phyloP scores from a whole-genome alignment of 2,797 vertebrate species.

The Hypotaenidia okinawae region DNA sequence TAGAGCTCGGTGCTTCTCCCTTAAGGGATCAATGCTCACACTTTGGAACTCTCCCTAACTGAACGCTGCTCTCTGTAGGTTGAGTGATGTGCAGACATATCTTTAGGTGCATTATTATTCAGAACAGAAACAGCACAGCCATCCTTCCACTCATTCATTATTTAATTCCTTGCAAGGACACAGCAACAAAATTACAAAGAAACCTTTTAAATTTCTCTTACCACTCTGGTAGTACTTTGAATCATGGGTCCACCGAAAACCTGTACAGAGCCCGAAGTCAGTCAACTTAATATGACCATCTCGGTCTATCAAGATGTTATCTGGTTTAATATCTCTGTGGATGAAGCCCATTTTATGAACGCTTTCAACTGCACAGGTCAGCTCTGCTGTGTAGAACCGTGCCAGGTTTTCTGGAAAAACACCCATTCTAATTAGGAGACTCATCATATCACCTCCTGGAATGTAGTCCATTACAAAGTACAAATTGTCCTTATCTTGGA shows the following conservation, averaged over 20 bases:
- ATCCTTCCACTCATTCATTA: not conserved
- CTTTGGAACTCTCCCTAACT: not conserved
- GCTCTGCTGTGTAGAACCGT: constrained; percentile 96
- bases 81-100: not conserved
- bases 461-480: constrained; percentile 99
- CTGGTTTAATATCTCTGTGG: constrained; percentile 98
- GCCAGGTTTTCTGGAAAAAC: constrained; percentile 96
- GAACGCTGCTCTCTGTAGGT: not conserved
- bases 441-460: constrained; percentile 99
- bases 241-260: constrained; percentile 98
- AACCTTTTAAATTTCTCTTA: constrained; percentile 73
- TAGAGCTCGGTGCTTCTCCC: not conserved
- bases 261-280: constrained; percentile 97
- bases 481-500: constrained; percentile 97
- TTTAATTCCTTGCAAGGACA: not conserved
- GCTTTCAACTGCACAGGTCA: constrained; percentile 96
- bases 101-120: not conserved
- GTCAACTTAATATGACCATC: constrained; percentile 98
- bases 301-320: constrained; percentile 97
- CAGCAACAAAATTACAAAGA: not conserved
- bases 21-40: not conserved
- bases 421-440: constrained; percentile 94
- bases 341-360: constrained; percentile 99
- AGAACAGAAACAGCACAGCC: not conserved
- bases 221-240: constrained; percentile 99